Percentiles rank a stretch among this genome's conserved stretches.
Conservation (phyloP, 2,113 vertebrate genomes). For the Nothocercus nigrocapillus region DNA sequence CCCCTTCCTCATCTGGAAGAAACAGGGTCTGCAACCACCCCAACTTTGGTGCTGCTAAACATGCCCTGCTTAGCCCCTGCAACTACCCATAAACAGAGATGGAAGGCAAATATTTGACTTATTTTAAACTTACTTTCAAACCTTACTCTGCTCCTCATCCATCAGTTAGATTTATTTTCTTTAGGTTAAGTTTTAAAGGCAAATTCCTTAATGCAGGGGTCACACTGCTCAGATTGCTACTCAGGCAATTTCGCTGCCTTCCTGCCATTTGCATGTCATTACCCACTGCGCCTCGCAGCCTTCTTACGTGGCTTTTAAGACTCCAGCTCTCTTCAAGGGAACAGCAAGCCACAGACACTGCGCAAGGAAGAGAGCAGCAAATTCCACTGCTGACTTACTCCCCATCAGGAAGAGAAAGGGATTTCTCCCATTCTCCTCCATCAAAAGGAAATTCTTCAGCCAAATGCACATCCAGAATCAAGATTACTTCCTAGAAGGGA, state of each 20-base stretch:
- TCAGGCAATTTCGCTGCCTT: not conserved
- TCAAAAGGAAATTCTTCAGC: not conserved
- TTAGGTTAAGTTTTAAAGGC: not conserved
- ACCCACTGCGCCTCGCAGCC: not conserved
- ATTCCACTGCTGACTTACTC: not conserved
- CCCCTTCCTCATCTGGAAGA: not conserved
- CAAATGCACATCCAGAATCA: not conserved
- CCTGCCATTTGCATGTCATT: not conserved
- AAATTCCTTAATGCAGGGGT: not conserved
- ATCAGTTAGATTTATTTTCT: not conserved
- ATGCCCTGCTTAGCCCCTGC: rapidly evolving
- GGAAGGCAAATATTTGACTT: not conserved
- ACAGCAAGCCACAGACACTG: not conserved
- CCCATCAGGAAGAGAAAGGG: not conserved
- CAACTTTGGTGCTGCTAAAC: not conserved
- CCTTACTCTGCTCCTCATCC: not conserved
- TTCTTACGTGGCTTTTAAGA: not conserved
- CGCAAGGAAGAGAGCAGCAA: not conserved
- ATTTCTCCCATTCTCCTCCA: not conserved
- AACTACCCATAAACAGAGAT: not conserved
- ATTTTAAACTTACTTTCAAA: not conserved
- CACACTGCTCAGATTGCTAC: not conserved
- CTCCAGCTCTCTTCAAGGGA: not conserved
- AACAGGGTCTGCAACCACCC: not conserved
- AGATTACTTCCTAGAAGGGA: not conserved